Conservation (phyloP, 2,113 vertebrate species). For the Turdus rufiventris region DNA sequence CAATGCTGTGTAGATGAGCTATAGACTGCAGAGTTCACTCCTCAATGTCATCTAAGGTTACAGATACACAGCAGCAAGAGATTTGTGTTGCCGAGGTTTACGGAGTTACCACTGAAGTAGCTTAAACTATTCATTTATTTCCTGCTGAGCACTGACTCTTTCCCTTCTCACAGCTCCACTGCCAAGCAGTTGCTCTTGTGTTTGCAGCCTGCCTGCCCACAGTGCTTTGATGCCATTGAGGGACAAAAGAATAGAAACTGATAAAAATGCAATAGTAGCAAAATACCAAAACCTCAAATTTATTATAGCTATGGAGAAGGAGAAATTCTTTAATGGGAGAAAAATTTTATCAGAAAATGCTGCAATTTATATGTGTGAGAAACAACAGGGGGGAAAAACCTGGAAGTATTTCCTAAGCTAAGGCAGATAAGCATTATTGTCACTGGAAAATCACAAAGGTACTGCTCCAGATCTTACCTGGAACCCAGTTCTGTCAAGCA, state of each 20-base stretch:
- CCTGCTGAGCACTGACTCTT: background rate
- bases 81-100: background rate
- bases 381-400: background rate
- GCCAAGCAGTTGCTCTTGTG: background rate
- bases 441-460: background rate
- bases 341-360: background rate
- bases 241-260: background rate
- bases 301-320: background rate
- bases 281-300: background rate
- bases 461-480: background rate
- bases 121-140: constrained; percentile 19
- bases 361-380: background rate
- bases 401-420: background rate
- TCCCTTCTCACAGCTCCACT: background rate
- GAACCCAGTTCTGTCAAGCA: background rate
- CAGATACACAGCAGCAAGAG: background rate
- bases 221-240: background rate
- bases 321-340: background rate
- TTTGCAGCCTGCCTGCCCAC: background rate
- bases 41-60: constrained; percentile 36
- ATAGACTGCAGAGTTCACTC: background rate
- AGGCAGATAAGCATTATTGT: background rate
- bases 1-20: background rate
- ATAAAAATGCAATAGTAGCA: background rate
- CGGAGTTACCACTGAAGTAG: background rate